phyloP scores from a whole-genome alignment of 2,113 vertebrate genomes.

The Setophaga coronata region DNA sequence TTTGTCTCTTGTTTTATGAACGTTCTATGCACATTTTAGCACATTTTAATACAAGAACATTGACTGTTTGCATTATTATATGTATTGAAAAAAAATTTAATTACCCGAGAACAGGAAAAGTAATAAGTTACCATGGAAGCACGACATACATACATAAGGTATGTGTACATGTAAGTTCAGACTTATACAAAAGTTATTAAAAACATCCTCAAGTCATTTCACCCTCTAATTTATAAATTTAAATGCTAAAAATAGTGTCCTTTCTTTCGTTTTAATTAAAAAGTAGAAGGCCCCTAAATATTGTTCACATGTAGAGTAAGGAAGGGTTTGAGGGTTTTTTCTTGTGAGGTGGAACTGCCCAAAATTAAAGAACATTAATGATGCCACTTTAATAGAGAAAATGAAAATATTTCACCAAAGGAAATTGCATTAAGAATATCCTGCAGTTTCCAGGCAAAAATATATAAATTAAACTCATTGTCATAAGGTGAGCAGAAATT shows the following conservation, averaged over 20 bases:
- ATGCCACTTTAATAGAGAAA: neutral
- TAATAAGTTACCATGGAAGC: conserved; percentile 53
- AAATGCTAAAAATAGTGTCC: neutral
- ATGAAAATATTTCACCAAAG: neutral
- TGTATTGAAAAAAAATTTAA: neutral
- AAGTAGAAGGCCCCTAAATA: neutral
- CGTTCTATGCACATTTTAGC: neutral
- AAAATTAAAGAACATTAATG: neutral
- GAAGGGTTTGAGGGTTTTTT: neutral
- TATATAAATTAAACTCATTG: neutral
- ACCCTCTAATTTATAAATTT: neutral
- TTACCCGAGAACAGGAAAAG: neutral
- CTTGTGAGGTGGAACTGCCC: neutral
- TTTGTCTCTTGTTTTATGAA: conserved; percentile 3
- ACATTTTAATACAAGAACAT: neutral
- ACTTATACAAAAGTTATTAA: conserved; percentile 1
- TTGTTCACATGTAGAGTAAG: accelerated
- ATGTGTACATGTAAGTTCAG: conserved; percentile 18
- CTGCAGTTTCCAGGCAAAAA: neutral
- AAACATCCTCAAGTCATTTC: conserved; percentile 6
- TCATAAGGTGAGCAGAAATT: neutral
- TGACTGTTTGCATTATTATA: neutral
- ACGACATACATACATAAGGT: neutral
- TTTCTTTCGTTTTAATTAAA: neutral
- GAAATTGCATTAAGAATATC: neutral